Evolutionary conservation across 1,140 invertebrate genomes (phyloP).

Genomic region (Himalopsyche phryganea): DNA sequence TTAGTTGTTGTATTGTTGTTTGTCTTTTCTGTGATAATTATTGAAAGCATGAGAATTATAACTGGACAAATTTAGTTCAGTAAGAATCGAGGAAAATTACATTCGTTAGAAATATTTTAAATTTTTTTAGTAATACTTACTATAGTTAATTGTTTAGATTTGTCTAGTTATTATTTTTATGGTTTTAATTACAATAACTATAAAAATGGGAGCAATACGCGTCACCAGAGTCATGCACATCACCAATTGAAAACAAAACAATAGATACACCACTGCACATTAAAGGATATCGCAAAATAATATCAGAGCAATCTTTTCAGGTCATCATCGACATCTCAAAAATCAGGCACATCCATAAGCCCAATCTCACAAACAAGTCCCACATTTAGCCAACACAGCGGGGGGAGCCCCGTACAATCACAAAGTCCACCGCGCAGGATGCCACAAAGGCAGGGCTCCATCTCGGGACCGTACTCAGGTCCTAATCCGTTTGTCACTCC

Average conservation of each 20-base stretch:
- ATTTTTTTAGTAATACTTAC: too few relatives aligned
- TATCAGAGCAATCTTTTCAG: conserved; percentile 2
- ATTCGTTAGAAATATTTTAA: too few relatives aligned
- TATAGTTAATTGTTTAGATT: too few relatives aligned
- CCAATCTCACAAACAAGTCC: conserved; percentile 32
- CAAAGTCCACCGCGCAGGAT: conserved; percentile 40
- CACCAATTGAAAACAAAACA: background rate
- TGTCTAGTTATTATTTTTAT: too few relatives aligned
- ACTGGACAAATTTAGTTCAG: too few relatives aligned
- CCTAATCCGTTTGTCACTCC: conserved; percentile 46
- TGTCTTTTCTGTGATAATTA: too few relatives aligned
- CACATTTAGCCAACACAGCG: conserved; percentile 37
- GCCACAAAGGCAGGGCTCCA: conserved; percentile 40
- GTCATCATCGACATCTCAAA: conserved; percentile 5
- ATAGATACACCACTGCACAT: background rate
- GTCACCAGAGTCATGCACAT: too few relatives aligned
- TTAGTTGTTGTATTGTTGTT: too few relatives aligned
- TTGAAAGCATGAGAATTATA: too few relatives aligned
- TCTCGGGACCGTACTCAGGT: conserved; percentile 39
- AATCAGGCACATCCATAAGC: conserved; percentile 1
- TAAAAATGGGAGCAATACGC: too few relatives aligned
- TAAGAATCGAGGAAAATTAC: too few relatives aligned
- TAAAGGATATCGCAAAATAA: conserved; percentile 1
- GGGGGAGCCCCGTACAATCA: conserved; percentile 30
- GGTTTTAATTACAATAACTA: too few relatives aligned